phyloP scores from a whole-genome alignment of 2,888 invertebrate species.

The Tigriopus californicus region DNA sequence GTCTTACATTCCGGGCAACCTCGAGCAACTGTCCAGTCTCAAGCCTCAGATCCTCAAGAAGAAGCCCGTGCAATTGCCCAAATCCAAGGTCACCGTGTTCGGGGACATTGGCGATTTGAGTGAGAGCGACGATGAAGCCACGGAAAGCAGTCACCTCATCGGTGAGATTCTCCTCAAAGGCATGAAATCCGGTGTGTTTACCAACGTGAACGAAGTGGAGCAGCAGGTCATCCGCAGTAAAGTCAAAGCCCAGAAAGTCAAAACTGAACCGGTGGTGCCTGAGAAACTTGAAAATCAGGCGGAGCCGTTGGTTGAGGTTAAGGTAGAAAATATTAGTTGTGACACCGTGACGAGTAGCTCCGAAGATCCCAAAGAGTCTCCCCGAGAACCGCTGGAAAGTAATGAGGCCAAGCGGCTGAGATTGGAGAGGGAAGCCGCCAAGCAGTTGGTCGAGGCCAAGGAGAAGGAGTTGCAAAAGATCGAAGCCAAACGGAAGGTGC shows the following conservation, averaged over 20 bases:
- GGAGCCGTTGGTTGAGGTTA: slow-evolving; percentile 13
- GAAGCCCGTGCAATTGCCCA: too few relatives aligned
- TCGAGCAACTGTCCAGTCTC: too few relatives aligned
- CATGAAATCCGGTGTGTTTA: background rate
- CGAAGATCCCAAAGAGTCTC: background rate
- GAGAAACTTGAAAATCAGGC: too few relatives aligned
- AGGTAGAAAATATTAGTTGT: slow-evolving; percentile 6
- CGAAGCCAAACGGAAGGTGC: slow-evolving; percentile 9
- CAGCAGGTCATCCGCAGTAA: slow-evolving; percentile 25
- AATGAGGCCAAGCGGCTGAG: slow-evolving; percentile 5
- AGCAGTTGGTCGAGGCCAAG: slow-evolving; percentile 7
- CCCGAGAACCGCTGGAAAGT: background rate
- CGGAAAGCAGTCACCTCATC: background rate
- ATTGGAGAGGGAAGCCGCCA: slow-evolving; percentile 3
- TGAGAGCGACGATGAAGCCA: background rate
- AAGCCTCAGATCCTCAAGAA: too few relatives aligned
- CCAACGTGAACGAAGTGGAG: background rate
- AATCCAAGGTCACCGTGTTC: background rate
- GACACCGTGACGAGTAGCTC: background rate
- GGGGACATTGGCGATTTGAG: slow-evolving; percentile 6
- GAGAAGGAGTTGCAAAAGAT: slow-evolving; percentile 15
- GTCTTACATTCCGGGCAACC: too few relatives aligned
- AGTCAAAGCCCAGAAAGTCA: slow-evolving; percentile 25
- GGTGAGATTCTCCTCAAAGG: background rate
- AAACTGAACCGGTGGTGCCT: too few relatives aligned